Percentiles rank a stretch among this genome's conserved stretches.
Evolutionary conservation across 2,888 invertebrate genomes (phyloP).

Genomic region (Caenorhabditis becei): DNA sequence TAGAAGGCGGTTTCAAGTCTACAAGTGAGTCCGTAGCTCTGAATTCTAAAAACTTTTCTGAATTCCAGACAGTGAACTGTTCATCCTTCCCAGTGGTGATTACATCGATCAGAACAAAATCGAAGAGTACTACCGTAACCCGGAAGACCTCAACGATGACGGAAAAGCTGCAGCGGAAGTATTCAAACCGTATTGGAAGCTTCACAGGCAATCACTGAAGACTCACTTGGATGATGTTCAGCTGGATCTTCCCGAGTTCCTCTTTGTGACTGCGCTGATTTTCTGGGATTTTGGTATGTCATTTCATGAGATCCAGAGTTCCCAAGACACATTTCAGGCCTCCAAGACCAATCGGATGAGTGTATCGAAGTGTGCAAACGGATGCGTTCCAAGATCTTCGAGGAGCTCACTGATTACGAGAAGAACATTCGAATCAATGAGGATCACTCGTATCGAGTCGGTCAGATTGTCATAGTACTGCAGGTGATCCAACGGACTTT

Average conservation of each 20-base stretch:
- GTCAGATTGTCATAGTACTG: constrained; percentile 48
- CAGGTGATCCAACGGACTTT: constrained; percentile 43
- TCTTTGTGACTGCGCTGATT: constrained; percentile 32
- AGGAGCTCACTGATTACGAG: constrained; percentile 54
- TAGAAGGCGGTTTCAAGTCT: constrained; percentile 43
- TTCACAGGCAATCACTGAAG: constrained; percentile 29
- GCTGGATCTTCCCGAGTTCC: constrained; percentile 42
- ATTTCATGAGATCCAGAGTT: no score
- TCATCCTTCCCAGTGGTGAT: constrained; percentile 39
- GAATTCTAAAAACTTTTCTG: neutral
- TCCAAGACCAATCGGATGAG: constrained; percentile 47
- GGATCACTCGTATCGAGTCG: constrained; percentile 53
- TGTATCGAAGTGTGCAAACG: constrained; percentile 43
- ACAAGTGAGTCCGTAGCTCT: constrained; percentile 14
- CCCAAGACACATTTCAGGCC: no score
- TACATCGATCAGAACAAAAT: constrained; percentile 40
- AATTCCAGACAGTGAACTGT: constrained; percentile 49
- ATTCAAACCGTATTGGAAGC: constrained; percentile 45
- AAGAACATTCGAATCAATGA: constrained; percentile 47
- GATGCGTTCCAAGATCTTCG: constrained; percentile 33
- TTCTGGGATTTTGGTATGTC: constrained; percentile 45
- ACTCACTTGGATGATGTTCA: constrained; percentile 46
- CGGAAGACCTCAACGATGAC: constrained; percentile 40
- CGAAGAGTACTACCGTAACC: constrained; percentile 43
- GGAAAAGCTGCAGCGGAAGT: constrained; percentile 43